A percentile compares a stretch with the other conserved stretches of the same genome.
Evolutionary conservation across 2,888 invertebrate species (phyloP).

Genomic region (Drosophila parthenogenetica): DNA sequence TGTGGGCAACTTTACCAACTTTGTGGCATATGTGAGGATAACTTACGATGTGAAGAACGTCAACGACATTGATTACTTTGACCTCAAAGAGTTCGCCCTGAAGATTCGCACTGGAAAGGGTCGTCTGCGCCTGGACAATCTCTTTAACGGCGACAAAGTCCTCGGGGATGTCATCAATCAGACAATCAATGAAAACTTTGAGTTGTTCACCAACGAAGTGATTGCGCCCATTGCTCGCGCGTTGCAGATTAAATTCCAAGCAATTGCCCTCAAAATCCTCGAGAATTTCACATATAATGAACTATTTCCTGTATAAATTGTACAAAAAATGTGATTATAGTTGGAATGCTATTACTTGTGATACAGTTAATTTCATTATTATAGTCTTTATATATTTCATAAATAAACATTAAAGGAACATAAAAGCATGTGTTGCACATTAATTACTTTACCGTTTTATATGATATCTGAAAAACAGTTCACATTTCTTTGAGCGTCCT

Average conservation of each 20-base stretch:
- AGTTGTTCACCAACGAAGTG: conserved; percentile 89
- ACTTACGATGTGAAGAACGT: conserved; percentile 87
- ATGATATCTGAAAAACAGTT: no score
- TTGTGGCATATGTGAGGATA: conserved; percentile 87
- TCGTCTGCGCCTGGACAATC: conserved; percentile 89
- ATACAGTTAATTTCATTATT: conserved; percentile 63
- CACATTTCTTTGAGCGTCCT: background rate
- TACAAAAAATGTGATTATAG: conserved; percentile 14
- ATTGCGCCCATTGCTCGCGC: conserved; percentile 89
- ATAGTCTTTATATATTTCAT: conserved; percentile 58
- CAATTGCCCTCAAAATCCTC: conserved; percentile 87
- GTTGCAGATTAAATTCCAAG: conserved; percentile 87
- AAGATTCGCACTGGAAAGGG: conserved; percentile 90
- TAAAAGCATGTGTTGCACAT: background rate
- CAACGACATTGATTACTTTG: conserved; percentile 87
- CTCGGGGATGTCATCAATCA: conserved; percentile 90
- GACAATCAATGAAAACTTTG: conserved; percentile 88
- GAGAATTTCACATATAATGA: conserved; percentile 87
- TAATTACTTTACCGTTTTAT: no score
- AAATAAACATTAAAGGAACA: conserved; percentile 52
- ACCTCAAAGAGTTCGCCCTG: conserved; percentile 88
- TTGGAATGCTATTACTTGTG: conserved; percentile 58
- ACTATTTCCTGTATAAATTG: conserved; percentile 85
- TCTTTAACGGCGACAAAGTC: conserved; percentile 90
- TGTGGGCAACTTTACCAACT: conserved; percentile 90